Conservation (phyloP, 2,113 vertebrate species). For the Dromaius novaehollandiae region DNA sequence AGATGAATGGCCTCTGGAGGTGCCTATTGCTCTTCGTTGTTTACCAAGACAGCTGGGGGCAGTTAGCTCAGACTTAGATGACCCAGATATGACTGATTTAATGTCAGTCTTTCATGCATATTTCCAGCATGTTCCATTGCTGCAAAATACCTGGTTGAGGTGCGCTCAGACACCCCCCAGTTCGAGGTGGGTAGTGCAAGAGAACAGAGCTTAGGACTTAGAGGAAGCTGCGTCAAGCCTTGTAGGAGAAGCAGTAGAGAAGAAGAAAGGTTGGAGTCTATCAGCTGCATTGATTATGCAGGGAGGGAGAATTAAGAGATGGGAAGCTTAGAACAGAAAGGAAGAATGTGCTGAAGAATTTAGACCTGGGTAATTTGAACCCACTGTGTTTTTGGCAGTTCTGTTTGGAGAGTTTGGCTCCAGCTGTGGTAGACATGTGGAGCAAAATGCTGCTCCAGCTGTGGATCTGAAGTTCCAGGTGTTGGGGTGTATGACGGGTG, state of each 20-base stretch:
- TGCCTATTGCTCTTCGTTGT: conserved; percentile 4
- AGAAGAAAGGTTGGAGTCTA: not conserved
- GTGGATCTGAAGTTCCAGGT: not conserved
- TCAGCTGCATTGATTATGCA: not conserved
- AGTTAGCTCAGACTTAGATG: not conserved
- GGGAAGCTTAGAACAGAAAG: not conserved
- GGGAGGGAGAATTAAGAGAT: not conserved
- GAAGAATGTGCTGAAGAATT: not conserved
- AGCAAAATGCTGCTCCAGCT: not conserved
- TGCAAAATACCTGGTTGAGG: not conserved
- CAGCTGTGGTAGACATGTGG: fast-evolving
- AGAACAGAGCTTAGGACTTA: not conserved
- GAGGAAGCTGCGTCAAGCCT: not conserved
- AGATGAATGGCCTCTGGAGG: conserved; percentile 56
- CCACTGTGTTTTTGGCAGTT: not conserved
- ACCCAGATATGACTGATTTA: not conserved
- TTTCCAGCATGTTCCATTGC: not conserved
- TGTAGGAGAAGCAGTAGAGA: not conserved
- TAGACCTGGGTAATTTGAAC: not conserved
- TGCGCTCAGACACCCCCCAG: fast-evolving
- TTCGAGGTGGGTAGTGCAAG: not conserved
- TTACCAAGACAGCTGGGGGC: conserved; percentile 33
- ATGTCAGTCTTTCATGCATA: not conserved
- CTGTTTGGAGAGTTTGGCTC: not conserved
- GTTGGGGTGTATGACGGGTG: not conserved